Evolutionary conservation across 2,888 invertebrate species (phyloP).

Genomic region (Heteromurus nitidus): DNA sequence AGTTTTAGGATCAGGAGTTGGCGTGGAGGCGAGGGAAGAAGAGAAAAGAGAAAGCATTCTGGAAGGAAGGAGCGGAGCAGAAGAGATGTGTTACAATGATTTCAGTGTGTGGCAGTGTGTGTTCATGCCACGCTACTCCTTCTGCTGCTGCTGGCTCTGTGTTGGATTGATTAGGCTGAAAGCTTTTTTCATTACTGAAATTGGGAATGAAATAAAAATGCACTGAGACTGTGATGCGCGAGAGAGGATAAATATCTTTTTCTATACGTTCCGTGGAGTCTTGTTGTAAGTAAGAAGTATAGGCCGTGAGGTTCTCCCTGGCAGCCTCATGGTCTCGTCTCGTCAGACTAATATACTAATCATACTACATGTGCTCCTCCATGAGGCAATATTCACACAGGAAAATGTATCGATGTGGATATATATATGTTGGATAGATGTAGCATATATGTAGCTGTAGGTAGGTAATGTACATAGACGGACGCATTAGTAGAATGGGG

Average conservation of each 20-base stretch:
- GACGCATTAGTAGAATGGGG: slow-evolving; percentile 54
- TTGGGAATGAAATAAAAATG: slow-evolving; percentile 73
- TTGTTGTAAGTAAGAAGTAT: slow-evolving; percentile 10
- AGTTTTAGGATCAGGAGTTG: slow-evolving; percentile 54
- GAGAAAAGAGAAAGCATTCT: slow-evolving; percentile 10
- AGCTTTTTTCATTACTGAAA: slow-evolving; percentile 74
- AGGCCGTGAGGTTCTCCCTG: slow-evolving; percentile 29
- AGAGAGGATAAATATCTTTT: slow-evolving; percentile 33
- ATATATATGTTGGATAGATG: not conserved
- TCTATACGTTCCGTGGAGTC: not conserved
- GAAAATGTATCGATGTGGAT: not conserved
- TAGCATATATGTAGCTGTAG: slow-evolving; percentile 32
- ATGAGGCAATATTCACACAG: no score
- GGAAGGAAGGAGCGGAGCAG: slow-evolving; percentile 23
- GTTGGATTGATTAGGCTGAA: slow-evolving; percentile 73
- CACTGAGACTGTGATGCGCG: slow-evolving; percentile 59
- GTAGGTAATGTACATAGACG: slow-evolving; percentile 32
- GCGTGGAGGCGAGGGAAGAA: slow-evolving; percentile 48
- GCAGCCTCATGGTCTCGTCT: slow-evolving; percentile 27
- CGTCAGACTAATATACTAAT: slow-evolving; percentile 49
- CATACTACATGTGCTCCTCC: slow-evolving; percentile 21
- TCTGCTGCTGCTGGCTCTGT: slow-evolving; percentile 55
- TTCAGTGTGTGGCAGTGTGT: not conserved
- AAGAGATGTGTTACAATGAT: not conserved
- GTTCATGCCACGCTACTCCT: slow-evolving; percentile 26